Conservation (phyloP, 2,113 vertebrate genomes). For the Sinocyclocheilus anophthalmus region DNA sequence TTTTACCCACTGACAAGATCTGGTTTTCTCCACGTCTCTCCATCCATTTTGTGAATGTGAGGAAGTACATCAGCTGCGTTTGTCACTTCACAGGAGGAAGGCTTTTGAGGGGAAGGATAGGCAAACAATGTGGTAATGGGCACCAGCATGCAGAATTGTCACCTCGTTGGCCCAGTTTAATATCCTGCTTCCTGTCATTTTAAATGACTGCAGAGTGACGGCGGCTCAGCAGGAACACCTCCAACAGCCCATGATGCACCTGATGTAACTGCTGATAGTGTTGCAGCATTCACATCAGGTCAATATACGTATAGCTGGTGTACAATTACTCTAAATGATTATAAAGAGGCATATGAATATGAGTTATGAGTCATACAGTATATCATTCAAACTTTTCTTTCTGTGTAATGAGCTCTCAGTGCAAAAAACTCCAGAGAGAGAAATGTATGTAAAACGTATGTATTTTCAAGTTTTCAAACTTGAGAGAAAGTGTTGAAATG, state of each 20-base stretch:
- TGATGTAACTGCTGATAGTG: background rate
- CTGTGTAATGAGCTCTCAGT: background rate
- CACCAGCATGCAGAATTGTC: conserved; percentile 47
- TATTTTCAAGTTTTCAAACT: background rate
- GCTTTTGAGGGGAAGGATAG: conserved; percentile 44
- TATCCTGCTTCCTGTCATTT: conserved; percentile 69
- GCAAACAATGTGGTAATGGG: conserved; percentile 51
- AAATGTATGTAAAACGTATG: background rate
- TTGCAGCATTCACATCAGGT: background rate
- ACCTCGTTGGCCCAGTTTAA: conserved; percentile 67
- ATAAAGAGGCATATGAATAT: background rate
- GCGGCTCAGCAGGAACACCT: background rate
- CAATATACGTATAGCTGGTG: background rate
- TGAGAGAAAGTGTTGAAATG: background rate
- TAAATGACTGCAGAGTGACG: conserved; percentile 16
- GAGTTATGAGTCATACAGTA: background rate
- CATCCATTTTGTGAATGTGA: background rate
- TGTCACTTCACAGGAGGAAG: too few species aligned
- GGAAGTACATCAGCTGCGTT: conserved; percentile 18
- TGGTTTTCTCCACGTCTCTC: conserved; percentile 1
- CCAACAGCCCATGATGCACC: background rate
- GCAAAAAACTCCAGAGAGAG: too few species aligned
- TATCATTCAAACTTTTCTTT: background rate
- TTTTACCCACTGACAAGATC: background rate
- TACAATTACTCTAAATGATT: too few species aligned